Evolutionary conservation across 2,888 invertebrate genomes (phyloP).

Genomic region (Chaitophorus viminalis): DNA sequence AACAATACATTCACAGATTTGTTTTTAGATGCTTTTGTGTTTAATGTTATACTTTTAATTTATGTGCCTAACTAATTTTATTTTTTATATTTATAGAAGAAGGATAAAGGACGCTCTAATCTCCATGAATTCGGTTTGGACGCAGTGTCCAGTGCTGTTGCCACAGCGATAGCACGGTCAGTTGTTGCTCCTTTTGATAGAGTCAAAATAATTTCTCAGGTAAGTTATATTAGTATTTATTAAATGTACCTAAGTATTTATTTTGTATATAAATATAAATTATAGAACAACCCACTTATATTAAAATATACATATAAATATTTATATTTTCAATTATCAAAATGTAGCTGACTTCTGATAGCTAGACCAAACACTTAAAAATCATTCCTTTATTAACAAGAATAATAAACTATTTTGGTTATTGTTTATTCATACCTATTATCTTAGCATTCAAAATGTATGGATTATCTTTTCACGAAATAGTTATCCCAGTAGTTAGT

Average conservation of each 20-base stretch:
- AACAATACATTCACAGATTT: background rate
- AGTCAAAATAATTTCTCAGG: slow-evolving; percentile 59
- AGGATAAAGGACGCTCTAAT: slow-evolving; percentile 49
- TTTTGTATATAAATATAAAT: background rate
- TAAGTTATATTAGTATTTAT: background rate
- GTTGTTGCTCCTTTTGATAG: slow-evolving; percentile 61
- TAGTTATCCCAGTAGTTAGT: too few relatives aligned
- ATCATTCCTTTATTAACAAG: background rate
- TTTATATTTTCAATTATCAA: background rate
- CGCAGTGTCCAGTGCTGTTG: slow-evolving; percentile 61
- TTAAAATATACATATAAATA: background rate
- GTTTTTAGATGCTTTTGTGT: background rate
- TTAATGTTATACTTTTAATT: background rate
- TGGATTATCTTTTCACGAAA: background rate
- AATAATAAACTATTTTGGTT: background rate
- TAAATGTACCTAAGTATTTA: background rate
- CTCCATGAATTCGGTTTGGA: slow-evolving; percentile 61
- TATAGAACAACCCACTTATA: background rate
- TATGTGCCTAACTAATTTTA: background rate
- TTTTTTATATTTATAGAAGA: slow-evolving; percentile 33
- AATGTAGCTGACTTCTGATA: background rate
- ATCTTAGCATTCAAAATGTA: background rate
- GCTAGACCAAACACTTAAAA: background rate
- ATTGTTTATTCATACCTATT: background rate
- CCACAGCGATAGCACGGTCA: slow-evolving; percentile 61